Conservation (phyloP, 2,113 vertebrate genomes). For the Cavia aperea region DNA sequence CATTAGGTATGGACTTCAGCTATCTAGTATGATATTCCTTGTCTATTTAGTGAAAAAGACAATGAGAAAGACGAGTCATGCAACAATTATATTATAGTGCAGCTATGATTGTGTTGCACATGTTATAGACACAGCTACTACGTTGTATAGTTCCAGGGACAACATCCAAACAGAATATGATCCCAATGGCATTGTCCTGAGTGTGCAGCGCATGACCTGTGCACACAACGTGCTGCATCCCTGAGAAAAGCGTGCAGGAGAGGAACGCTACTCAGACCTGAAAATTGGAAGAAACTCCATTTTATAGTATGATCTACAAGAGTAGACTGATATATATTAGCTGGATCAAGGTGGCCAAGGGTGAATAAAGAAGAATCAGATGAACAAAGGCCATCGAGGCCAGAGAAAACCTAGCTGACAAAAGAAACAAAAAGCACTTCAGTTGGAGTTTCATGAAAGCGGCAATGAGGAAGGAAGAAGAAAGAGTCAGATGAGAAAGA, state of each 20-base stretch:
- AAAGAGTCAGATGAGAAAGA: neutral
- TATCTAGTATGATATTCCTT: neutral
- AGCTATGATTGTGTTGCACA: neutral
- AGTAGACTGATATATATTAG: neutral
- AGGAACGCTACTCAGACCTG: neutral
- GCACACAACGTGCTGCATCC: fast-evolving
- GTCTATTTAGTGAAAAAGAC: neutral
- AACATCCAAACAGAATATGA: too few species aligned
- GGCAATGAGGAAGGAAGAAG: neutral
- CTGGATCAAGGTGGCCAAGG: neutral
- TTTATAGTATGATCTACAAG: neutral
- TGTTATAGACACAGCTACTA: neutral
- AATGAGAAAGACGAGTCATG: neutral
- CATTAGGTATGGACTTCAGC: neutral
- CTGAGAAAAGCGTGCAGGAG: neutral
- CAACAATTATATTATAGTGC: neutral
- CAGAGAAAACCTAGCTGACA: neutral
- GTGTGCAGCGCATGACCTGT: neutral
- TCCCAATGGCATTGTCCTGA: fast-evolving
- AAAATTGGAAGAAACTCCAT: neutral
- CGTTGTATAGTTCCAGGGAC: neutral
- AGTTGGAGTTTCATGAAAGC: neutral
- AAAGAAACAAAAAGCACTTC: neutral
- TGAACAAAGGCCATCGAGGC: neutral
- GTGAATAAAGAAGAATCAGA: neutral